Evolutionary conservation across 1,140 invertebrate genomes (phyloP).

Genomic region (Hypsibius dujardini): DNA sequence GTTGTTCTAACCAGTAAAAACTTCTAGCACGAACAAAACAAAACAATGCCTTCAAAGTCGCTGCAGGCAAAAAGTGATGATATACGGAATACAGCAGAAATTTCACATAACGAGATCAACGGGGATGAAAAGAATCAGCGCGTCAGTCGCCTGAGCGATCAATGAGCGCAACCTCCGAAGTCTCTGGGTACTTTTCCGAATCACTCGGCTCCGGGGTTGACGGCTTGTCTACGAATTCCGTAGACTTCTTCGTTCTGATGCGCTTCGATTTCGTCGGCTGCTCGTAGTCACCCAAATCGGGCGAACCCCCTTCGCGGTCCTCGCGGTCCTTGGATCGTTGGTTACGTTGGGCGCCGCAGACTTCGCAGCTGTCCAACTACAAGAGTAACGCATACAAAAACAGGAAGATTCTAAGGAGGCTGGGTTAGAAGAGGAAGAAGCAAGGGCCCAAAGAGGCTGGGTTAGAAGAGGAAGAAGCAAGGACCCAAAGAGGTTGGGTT

Average conservation of each 20-base stretch:
- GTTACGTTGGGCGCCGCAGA: background rate
- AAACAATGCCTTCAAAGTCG: too few relatives aligned
- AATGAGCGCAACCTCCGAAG: background rate
- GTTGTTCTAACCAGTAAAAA: too few relatives aligned
- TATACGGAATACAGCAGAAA: too few relatives aligned
- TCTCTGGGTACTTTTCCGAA: slow-evolving; percentile 11
- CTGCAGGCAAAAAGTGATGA: too few relatives aligned
- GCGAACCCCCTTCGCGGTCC: background rate
- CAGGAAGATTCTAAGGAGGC: background rate
- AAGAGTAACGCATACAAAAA: background rate
- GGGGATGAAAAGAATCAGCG: too few relatives aligned
- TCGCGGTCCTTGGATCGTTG: background rate
- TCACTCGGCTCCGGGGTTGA: background rate
- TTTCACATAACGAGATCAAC: too few relatives aligned
- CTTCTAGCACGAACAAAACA: too few relatives aligned
- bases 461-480: too few relatives aligned
- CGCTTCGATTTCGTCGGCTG: background rate
- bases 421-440: background rate
- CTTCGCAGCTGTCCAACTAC: background rate
- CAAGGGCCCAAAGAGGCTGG: too few relatives aligned
- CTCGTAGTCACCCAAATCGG: background rate
- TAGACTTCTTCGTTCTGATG: background rate
- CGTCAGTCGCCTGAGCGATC: too few relatives aligned
- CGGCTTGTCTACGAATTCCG: background rate
- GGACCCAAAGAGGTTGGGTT: too few relatives aligned